Base-by-base conservation (phyloP, 2,888 invertebrate species). In the Cheilosia grossa region DNA sequence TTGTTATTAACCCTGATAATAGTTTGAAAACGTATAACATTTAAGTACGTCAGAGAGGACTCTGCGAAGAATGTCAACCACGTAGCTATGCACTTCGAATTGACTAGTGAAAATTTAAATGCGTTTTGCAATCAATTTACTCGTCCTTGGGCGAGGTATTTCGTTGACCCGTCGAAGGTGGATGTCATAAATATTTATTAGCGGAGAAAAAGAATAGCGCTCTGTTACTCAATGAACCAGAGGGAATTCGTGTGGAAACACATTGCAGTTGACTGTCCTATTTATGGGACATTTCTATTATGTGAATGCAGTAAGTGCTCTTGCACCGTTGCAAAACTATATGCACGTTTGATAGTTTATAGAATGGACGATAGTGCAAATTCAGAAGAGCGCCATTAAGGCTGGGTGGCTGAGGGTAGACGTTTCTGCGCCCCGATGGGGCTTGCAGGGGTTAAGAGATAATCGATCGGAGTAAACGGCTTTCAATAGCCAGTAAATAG, bases 131-230 rank as follows among this genome's bases (percentile, higher is more conserved):
- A 17, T 37, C 10, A 37, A 37, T 37, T 37, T 37, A 37, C 37
- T 19, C 19, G 17, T 47, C 47, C 47, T 17, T 47, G 17, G n/a
- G 19, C 7, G 9, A 30, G 30, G 30, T 47, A 47, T 47, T 47
- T 47, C 47, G 17, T 51, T 51, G 51, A 51, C 51, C 21, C 24
- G 4, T 24, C 15, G 51, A 51, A 47, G 63, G 30, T 47, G 30
- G 19, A 15, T 33, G 1, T 30, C 47, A 33, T 63, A 47, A 63
- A 63, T 47, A 63, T 47, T 17, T 30, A 63, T 47, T 63, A 63
- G 13, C 0, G 15, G n/a, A 61, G n/a, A 44, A 27, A 17, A 61
- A 19, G 21, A 24, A 19, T 42, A 21, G 42, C 13, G 40, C 6
- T 24, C 1, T 61, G 47, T 5, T 59, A 27, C 24, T 42, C 27